These are phyloP conservation scores for Julus scanicus DNA, from an alignment of 2,888 invertebrate genomes.

Conservation along the genomic window DNA sequence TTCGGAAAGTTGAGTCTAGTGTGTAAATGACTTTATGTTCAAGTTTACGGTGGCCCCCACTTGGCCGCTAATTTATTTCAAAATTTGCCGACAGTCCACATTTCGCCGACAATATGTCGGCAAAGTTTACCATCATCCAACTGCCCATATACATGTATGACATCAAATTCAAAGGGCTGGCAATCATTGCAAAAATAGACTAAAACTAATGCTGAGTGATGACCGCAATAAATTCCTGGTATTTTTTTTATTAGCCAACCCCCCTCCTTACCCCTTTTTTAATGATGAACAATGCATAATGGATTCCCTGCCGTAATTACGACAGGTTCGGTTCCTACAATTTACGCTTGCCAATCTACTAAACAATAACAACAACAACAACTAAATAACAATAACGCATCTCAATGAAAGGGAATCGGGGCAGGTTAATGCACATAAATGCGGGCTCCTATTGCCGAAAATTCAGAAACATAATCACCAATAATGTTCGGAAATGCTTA, in stretches of 20 bases:
- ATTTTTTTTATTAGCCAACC: neutral
- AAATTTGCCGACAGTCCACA: no score
- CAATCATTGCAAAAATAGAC: neutral
- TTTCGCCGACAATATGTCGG: no score
- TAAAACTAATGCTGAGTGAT: neutral
- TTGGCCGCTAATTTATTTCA: no score
- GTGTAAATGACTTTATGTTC: no score
- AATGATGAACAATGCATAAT: neutral
- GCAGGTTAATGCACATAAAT: neutral
- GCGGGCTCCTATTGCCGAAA: neutral
- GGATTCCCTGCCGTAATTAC: neutral
- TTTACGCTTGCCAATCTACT: conserved; percentile 32
- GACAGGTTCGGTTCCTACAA: conserved; percentile 16
- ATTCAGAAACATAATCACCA: neutral
- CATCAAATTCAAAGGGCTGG: neutral
- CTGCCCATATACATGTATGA: neutral
- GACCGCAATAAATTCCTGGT: neutral
- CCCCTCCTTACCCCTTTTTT: neutral
- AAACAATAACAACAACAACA: conserved; percentile 21
- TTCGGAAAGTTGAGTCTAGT: no score
- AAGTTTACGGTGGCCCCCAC: no score
- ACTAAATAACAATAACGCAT: neutral
- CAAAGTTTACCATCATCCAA: no score
- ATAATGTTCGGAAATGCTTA: neutral
- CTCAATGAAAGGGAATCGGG: conserved; percentile 23